Percentiles rank a stretch among this genome's conserved stretches.
These are phyloP conservation scores for Cosmopolites sordidus DNA, from an alignment of 2,888 invertebrate genomes.

Conservation along the genomic window DNA sequence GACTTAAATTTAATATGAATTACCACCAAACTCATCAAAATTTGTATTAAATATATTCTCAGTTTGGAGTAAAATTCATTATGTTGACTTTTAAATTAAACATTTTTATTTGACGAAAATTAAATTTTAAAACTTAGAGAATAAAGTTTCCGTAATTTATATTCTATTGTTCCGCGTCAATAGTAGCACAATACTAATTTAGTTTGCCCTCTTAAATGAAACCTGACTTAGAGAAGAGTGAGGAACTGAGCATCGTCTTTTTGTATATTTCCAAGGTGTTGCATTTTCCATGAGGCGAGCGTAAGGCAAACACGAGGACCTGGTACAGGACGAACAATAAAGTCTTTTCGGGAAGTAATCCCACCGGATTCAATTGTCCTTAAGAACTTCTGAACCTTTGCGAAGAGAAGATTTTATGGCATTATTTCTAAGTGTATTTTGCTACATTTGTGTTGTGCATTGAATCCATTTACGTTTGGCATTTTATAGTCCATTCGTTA, in stretches of 20 bases:
- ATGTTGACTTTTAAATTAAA: too few relatives aligned
- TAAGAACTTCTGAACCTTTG: neutral
- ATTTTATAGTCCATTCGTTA: neutral
- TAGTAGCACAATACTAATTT: too few relatives aligned
- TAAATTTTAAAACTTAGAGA: too few relatives aligned
- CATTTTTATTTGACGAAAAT: too few relatives aligned
- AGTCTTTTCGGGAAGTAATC: neutral
- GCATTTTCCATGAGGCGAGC: slow-evolving; percentile 4
- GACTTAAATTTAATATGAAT: too few relatives aligned
- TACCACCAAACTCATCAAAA: too few relatives aligned
- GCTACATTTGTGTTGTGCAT: neutral
- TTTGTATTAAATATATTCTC: too few relatives aligned
- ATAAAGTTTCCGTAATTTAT: too few relatives aligned
- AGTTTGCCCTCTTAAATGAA: neutral
- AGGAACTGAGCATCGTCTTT: neutral
- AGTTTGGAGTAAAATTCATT: too few relatives aligned
- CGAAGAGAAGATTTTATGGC: neutral
- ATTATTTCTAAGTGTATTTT: neutral
- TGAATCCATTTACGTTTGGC: neutral
- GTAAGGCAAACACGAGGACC: neutral
- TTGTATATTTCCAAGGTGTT: slow-evolving; percentile 5
- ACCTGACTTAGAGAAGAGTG: neutral
- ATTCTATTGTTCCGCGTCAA: too few relatives aligned
- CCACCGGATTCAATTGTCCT: slow-evolving; percentile 2
- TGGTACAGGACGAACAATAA: neutral